Percentiles rank a stretch among this genome's conserved stretches.
phyloP scores from a whole-genome alignment of 2,113 vertebrate species.

The Chionomys nivalis region DNA sequence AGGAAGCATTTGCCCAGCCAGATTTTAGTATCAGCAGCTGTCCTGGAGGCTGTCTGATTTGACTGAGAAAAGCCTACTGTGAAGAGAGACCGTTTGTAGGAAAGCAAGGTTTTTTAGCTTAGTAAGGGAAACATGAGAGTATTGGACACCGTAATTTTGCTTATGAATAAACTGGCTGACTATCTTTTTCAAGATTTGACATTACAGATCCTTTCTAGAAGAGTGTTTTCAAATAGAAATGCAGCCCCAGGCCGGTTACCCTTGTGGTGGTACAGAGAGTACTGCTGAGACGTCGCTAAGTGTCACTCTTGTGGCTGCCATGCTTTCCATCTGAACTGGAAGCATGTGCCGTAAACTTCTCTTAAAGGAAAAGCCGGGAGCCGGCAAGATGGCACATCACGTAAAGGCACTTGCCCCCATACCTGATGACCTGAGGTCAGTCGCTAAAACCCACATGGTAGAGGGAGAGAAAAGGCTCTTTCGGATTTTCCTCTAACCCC shows the following conservation, averaged over 20 bases:
- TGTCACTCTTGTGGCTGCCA: not conserved
- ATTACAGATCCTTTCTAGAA: constrained; percentile 43
- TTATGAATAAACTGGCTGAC: not conserved
- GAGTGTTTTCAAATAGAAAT: constrained; percentile 35
- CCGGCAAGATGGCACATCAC: not conserved
- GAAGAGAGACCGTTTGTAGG: constrained; percentile 60
- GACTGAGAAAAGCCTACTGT: constrained; percentile 55
- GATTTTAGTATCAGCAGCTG: constrained; percentile 52
- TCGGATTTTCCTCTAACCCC: not conserved
- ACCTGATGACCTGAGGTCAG: not conserved
- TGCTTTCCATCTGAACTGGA: not conserved
- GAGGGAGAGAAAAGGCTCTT: not conserved
- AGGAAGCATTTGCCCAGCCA: constrained; percentile 55
- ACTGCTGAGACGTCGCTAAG: not conserved
- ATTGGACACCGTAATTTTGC: constrained; percentile 49
- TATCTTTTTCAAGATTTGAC: constrained; percentile 50
- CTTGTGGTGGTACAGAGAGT: not conserved
- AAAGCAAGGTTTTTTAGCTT: constrained; percentile 31
- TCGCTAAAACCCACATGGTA: not conserved
- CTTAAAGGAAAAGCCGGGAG: not conserved
- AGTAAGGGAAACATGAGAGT: constrained; percentile 48
- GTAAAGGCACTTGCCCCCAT: not conserved
- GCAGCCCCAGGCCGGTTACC: not conserved
- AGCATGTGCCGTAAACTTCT: constrained; percentile 15
- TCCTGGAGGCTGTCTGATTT: constrained; percentile 54